These are phyloP conservation scores for Philereme transversata DNA, from an alignment of 2,888 invertebrate species.

Conservation along the genomic window DNA sequence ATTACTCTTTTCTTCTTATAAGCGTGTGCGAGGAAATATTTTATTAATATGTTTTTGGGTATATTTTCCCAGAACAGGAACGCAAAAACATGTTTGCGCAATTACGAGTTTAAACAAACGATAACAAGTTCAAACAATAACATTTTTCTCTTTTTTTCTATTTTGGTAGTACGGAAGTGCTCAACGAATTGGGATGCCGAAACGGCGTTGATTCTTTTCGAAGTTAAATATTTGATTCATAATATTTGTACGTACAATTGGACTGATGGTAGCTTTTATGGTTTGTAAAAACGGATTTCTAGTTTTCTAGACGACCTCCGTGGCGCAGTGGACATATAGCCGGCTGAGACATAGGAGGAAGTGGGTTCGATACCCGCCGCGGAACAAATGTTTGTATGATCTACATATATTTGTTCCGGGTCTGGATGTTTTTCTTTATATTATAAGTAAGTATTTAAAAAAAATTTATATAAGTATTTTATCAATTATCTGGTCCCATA, in stretches of 20 bases:
- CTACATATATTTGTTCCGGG: too few relatives aligned
- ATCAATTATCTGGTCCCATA: too few relatives aligned
- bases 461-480: too few relatives aligned
- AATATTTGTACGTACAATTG: not conserved
- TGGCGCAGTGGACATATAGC: too few relatives aligned
- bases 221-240: not conserved
- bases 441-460: too few relatives aligned
- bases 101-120: constrained; percentile 17
- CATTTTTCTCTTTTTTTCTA: constrained; percentile 9
- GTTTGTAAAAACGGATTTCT: too few relatives aligned
- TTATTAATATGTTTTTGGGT: constrained; percentile 10
- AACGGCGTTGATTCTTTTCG: not conserved
- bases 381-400: too few relatives aligned
- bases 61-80: constrained; percentile 9
- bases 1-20: not conserved
- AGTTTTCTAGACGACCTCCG: too few relatives aligned
- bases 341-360: too few relatives aligned
- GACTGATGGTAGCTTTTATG: too few relatives aligned
- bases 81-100: constrained; percentile 18
- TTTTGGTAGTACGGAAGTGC: not conserved
- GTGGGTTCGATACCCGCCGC: too few relatives aligned
- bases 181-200: not conserved
- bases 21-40: constrained; percentile 2
- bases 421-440: too few relatives aligned
- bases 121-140: constrained; percentile 10